Evolutionary conservation across 2,888 invertebrate genomes (phyloP), one percentile per base, ranked within the genome.

Genomic region (Agrilus mali): DNA sequence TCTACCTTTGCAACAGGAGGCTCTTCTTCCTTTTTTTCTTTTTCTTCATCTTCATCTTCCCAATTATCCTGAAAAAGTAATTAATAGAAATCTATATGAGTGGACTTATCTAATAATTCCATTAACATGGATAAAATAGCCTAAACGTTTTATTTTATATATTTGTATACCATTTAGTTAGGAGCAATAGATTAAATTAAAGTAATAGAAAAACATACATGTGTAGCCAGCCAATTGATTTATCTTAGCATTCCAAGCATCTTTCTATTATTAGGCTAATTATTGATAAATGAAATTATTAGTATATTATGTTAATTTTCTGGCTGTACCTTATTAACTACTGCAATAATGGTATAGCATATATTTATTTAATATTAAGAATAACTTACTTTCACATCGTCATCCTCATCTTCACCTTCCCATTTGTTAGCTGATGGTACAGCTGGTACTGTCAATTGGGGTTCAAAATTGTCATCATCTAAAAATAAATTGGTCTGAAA

Each of bases 1-100:
- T 48, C 47, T 33, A 50, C 50, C 12, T 73, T 49, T 27, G 44
- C 34, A n/a, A n/a, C n/a, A 41, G 51, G 47, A 47, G 76, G 75
- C 58, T 73, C 75, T 58, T 82, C 81, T 52, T 82, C 82, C 56
- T 81, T 80, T 59, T 82, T 83, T 60, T 82, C 82, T 57, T 85
- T 82, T 57, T 88, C 88, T 60, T 80, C 81, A 53, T 87, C 84
- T 36, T 86, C 88, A 69, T 90, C 90, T 64, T 94, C 93, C 94
- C 94, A 94, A 66, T 84, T 89, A 60, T 93, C 93, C 92, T 93
- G 67, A 53, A 55, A 53, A 43, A 38, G 41, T 17, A 40, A 37
- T 27, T 20, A 6, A 20, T 20, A 20, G 5, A 20, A 20, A 20
- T 20, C 20, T 5, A 20, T 20, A 20, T 20, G 5, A 6, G 4